These are phyloP conservation scores for Typhlomys cinereus DNA, from an alignment of 2,113 vertebrate genomes.

Conservation along the genomic window DNA sequence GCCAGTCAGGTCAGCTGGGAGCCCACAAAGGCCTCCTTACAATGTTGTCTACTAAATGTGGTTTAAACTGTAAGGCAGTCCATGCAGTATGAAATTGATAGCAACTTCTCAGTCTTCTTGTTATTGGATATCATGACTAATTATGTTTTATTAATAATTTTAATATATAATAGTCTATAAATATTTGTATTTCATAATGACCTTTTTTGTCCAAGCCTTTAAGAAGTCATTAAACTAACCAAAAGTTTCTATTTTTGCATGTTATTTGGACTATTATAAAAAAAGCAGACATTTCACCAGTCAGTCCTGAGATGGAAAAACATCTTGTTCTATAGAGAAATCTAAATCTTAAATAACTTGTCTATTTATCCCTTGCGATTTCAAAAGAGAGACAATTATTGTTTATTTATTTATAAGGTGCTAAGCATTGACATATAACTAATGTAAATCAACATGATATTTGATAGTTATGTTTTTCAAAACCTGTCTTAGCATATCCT, in stretches of 20 bases:
- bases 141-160: slow-evolving; percentile 56
- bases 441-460: neutral
- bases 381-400: neutral
- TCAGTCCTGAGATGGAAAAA: neutral
- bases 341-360: neutral
- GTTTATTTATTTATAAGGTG: slow-evolving; percentile 7
- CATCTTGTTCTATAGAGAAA: neutral
- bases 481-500: slow-evolving; percentile 16
- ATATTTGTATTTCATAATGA: slow-evolving; percentile 59
- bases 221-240: slow-evolving; percentile 44
- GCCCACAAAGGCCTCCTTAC: slow-evolving; percentile 22
- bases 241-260: slow-evolving; percentile 32
- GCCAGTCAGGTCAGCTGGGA: slow-evolving; percentile 11
- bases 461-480: slow-evolving; percentile 2
- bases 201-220: slow-evolving; percentile 59
- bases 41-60: slow-evolving; percentile 44
- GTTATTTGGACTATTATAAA: slow-evolving; percentile 37
- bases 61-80: neutral
- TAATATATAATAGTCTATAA: slow-evolving; percentile 55
- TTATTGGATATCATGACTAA: slow-evolving; percentile 31
- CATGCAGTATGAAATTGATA: slow-evolving; percentile 43
- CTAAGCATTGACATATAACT: neutral
- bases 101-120: slow-evolving; percentile 13
- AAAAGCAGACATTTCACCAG: slow-evolving; percentile 49
- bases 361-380: slow-evolving; percentile 21